Evolutionary conservation across 2,888 invertebrate species (phyloP), one percentile per base, ranked within the genome.

Genomic region (Campoplex capitator): DNA sequence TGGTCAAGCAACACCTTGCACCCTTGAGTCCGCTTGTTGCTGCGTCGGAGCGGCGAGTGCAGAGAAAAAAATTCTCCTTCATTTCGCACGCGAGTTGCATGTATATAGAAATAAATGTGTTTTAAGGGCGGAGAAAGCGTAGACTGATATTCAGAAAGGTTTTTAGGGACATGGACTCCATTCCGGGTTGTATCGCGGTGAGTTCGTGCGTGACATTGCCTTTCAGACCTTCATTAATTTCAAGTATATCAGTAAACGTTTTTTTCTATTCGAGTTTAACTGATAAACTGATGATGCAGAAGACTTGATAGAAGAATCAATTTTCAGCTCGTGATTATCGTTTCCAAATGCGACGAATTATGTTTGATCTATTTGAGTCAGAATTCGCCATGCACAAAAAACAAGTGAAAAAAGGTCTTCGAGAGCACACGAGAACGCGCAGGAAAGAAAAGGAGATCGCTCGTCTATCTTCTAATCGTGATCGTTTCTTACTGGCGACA

Each of bases 401-500:
- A 28, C 7, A 13, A 32, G 16, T 58, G 38, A 28, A 38, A 80
- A 62, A 67, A 80, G 74, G 68, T 62, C 32, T 4, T 58, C n/a
- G 35, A 78, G 78, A 77, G 68, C 62, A 74, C 77, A 81, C 48
- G 71, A 42, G 42, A 68, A 56, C 42, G 51, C 42, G 23, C n/a
- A 67, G 58, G 54, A 80, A 83, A 86, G 32, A 73, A 70, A 74
- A 74, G 51, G 77, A 73, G 80, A 77, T 91, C 91, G 88, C 87
- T 23, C 23, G 90, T 91, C 91, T 91, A 83, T 84, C 86, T 71
- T 73, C 79, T 80, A 86, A 86, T 80, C 83, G 76, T 79, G 71
- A 65, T 78, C 77, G 68, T 82, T 88, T 79, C 88, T 74, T 85
- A 79, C 83, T 83, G 89, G 76, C 90, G 89, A 91, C 89, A 89